Base-by-base conservation (phyloP, 2,888 invertebrate genomes). In the Parelbella ahira region DNA sequence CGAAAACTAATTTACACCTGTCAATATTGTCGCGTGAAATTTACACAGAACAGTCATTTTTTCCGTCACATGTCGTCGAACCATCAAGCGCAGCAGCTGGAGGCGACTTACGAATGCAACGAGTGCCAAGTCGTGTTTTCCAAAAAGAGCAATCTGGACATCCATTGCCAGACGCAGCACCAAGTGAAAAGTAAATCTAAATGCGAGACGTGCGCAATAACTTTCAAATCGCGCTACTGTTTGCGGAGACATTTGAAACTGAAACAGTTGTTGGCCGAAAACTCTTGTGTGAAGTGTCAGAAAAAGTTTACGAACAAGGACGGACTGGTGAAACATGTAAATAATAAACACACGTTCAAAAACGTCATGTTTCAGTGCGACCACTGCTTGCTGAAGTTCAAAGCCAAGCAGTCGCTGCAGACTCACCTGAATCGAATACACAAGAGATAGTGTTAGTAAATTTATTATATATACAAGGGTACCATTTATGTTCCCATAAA, bases 61-160 rank as follows among this genome's bases (percentile, higher is more conserved):
- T 86, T 84, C 37, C 81, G 83, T 49, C 86, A 87, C 55, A 84
- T 87, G 84, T 75, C 74, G 44, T 67, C 84, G 0, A 86, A 84
- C 39, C 86, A 87, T 53, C 73, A 80, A 44, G 12, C 60, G 0
- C 80, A 84, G 51, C 83, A 84, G 44, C 64, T 69, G 21, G 54
- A 75, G 18, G 83, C 79, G 0, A 80, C 74, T 0, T 86, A 63
- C 39, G 68, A 83, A 32, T 87, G 87, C 41, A 73, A 86, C 39
- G 79, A 84, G 0, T 87, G 87, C 45, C 77, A 80, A 27, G 66
- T 82, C 0, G 70, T 83, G 1, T 87, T 87, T 34, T 66, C 59
- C 0, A 82, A 73, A 47, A 87, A 87, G 43, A 58, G 47, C 0
- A 79, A 67, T 15, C 43, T 86, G 1, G 86, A 87, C 25, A 27